These are phyloP conservation scores for Bicyclus anynana DNA, from an alignment of 1,140 invertebrate species.

Conservation along the genomic window DNA sequence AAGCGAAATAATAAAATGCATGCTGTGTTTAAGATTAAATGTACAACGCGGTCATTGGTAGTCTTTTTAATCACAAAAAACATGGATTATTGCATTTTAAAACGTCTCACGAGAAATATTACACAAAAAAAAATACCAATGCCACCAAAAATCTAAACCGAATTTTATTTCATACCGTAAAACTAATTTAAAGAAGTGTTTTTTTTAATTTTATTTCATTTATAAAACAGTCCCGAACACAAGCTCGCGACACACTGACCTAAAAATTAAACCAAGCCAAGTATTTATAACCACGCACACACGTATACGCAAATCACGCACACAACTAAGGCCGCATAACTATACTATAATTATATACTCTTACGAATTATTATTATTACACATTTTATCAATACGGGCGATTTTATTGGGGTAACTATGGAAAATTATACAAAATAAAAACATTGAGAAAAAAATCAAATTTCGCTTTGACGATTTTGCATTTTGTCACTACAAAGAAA, in stretches of 20 bases:
- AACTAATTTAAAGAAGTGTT: not conserved
- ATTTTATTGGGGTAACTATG: slow-evolving; percentile 29
- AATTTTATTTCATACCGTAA: not conserved
- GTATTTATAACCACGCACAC: slow-evolving; percentile 10
- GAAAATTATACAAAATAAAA: slow-evolving; percentile 7
- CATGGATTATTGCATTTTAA: not conserved
- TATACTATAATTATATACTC: slow-evolving; percentile 19
- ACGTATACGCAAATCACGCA: slow-evolving; percentile 17
- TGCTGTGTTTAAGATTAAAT: not conserved
- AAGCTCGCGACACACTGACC: slow-evolving; percentile 1
- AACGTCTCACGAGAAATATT: not conserved
- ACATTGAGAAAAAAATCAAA: not conserved
- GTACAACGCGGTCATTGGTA: not conserved
- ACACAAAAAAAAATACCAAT: not conserved
- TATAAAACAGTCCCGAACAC: not conserved
- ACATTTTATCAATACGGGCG: slow-evolving; percentile 20
- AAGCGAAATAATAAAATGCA: slow-evolving; percentile 24
- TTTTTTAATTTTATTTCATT: not conserved
- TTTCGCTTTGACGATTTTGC: not conserved
- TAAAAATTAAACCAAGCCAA: not conserved
- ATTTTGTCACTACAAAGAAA: not conserved
- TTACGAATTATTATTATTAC: slow-evolving; percentile 16
- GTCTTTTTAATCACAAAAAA: not conserved
- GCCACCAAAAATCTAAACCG: not conserved
- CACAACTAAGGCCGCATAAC: slow-evolving; percentile 27